These are phyloP conservation scores for Drosophila grimshawi DNA, from an alignment of 1,140 invertebrate genomes.

Conservation along the genomic window DNA sequence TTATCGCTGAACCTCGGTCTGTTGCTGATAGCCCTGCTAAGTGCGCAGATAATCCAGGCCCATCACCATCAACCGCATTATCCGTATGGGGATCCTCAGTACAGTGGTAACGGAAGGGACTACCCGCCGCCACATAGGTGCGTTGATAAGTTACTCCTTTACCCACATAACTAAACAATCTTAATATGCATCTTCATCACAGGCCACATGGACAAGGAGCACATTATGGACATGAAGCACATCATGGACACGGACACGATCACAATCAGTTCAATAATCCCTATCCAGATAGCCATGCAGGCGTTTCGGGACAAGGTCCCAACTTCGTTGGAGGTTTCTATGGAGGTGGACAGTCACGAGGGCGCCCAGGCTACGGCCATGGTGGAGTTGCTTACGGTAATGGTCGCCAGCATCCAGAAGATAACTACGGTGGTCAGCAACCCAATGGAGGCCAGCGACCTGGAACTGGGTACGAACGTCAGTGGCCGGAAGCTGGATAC, in stretches of 20 bases:
- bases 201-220: conserved; percentile 1
- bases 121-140: conserved; percentile 22
- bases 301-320: not conserved
- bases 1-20: conserved; percentile 50
- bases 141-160: not conserved
- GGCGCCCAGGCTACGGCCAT: not conserved
- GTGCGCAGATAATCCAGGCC: conserved; percentile 44
- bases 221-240: too few species aligned
- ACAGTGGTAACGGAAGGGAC: not conserved
- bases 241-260: conserved; percentile 6
- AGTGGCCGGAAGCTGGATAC: not conserved
- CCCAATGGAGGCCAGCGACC: not conserved
- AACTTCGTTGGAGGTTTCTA: not conserved
- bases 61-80: conserved; percentile 26
- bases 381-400: not conserved
- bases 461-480: not conserved
- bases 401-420: too few species aligned
- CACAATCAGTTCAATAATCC: conserved; percentile 5
- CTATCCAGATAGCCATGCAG: not conserved
- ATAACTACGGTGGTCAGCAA: too few species aligned
- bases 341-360: not conserved
- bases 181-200: conserved; percentile 2
- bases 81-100: conserved; percentile 29
- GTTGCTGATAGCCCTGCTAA: conserved; percentile 51
- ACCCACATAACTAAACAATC: not conserved